Evolutionary conservation across 1,140 invertebrate genomes (phyloP), one percentile per base, ranked within the genome.

Genomic region (Diachasma alloeum): DNA sequence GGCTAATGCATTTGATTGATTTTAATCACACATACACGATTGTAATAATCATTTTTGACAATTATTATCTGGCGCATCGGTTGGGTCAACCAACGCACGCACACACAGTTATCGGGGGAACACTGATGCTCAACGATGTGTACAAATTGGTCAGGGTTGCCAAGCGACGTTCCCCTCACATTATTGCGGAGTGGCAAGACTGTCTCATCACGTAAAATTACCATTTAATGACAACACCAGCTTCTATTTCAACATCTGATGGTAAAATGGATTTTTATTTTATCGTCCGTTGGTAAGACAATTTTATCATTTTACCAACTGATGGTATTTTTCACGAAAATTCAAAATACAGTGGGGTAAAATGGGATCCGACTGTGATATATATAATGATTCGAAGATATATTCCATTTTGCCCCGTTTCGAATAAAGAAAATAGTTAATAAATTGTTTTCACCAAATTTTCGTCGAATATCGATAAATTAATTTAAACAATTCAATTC

Each of bases 51-150:
- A 63, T 63, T 63, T 63, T 63, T 63, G 59, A 63, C 59, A 63
- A 63, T 63, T 63, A 63, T 63, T 63, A 63, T 63, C 59, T 63
- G 59, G 59, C 24, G 59, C 59, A 63, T 63, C 59, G 59, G 59
- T 63, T 63, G 59, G 59, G 59, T 63, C 59, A 63, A 63, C 59
- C 59, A 63, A 63, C 59, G 59, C 59, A 63, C 59, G 26, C 59
- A 63, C 15, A 24, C 24, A 63, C 48, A 53, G 31, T 6, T 31
- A 6, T 6, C 6, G 48, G n/a, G n/a, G 13, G 19, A 56, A 56
- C n/a, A 56, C 48, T 56, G 48, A 56, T 56, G 48, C n/a, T 56
- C 48, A 56, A 56, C 48, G 48, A 56, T 56, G 48, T 56, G 48
- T 56, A 17, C 10, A 56, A 56, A 56, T 56, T 56, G 4, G 15